Base-by-base conservation (phyloP, 2,888 invertebrate genomes). In the Hyppa rectilinea region DNA sequence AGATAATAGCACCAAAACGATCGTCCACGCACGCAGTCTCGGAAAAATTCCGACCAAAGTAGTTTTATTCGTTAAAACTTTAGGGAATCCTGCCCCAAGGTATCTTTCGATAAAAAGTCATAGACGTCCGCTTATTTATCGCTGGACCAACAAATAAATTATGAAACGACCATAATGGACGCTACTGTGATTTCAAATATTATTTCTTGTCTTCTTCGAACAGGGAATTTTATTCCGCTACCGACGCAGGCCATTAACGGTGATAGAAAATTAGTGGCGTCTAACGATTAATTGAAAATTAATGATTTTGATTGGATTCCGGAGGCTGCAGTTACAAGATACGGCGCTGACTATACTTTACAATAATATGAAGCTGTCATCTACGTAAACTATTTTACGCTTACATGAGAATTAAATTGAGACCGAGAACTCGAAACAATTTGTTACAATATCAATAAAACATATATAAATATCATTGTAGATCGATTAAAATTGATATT, bases 1-100 rank as follows among this genome's bases (percentile, higher is more conserved):
- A 92, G 91, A 92, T 94, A 93, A 93, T 93, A 89, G 90, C 88
- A 88, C 89, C 88, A 90, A 85, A 92, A 91, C 89, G 81, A 79
- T 72, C 85, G 77, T 85, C 85, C 80, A 82, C 83, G 78, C 81
- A 84, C 76, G 73, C 71, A 80, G 80, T 75, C 82, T 81, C 73
- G 63, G 75, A 78, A 80, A 85, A 80, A 83, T 85, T 80, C 85
- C 85, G 66, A 77, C 78, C 74, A 67, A 73, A 80, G 83, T 80
- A 80, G 82, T 83, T 85, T 85, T 80, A 80, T 85, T 81, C 59
- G 71, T 83, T 79, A 52, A 84, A 78, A 77, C 78, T 84, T 82
- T 73, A 79, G 82, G 76, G 84, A 82, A 81, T 84, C 81, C 74
- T 78, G 75, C 59, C 56, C 70, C 17, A 67, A 81, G 83, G 82